Evolutionary conservation across 2,113 vertebrate species (phyloP), one percentile per base, ranked within the genome.

Genomic region (Emydura subglobosa): DNA sequence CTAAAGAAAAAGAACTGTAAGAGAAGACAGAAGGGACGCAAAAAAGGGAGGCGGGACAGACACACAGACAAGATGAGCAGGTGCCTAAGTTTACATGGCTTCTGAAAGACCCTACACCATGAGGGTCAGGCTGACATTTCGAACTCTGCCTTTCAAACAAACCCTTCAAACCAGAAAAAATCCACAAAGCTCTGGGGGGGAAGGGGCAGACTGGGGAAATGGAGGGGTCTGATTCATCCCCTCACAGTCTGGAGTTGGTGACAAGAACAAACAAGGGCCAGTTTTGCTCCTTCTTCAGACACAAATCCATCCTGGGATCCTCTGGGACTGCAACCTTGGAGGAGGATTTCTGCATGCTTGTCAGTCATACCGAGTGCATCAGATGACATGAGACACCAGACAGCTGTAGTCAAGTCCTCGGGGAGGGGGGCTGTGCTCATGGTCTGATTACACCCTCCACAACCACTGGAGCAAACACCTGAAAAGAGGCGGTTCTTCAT

Each of bases 281-380:
- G 68, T 17, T 92, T 27, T 10, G 3, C 16, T 89, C 74, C 47
- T 51, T n/a, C 80, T 72, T 84, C 74, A 74, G 51, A 53, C 31
- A 27, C 29, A 86, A 76, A 57, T 27, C 57, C 81, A 94, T 34
- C 61, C 44, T 31, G 74, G 80, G 79, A 68, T 4, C 31, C 6
- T 31, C 17, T n/a, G n/a, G 79, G 81, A 72, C 4, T 0, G 0
- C 39, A 29, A n/a, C 65, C 9, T 16, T 44, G 6, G 4, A 7
- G 21, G 2, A 68, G 13, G 29, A 50, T 85, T 94, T 92, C 81
- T 2, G 0, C 4, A 42, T n/a, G 13, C 24, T 84, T 89, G 16
- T 51, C 90, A 68, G 72, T 49, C 34, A 82, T 21, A 57, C 16
- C 3, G 2, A 1, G 2, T 53, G 54, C 72, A 42, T 53, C 47